Base-by-base conservation (phyloP, 2,113 vertebrate species). In the Cisticola juncidis region DNA sequence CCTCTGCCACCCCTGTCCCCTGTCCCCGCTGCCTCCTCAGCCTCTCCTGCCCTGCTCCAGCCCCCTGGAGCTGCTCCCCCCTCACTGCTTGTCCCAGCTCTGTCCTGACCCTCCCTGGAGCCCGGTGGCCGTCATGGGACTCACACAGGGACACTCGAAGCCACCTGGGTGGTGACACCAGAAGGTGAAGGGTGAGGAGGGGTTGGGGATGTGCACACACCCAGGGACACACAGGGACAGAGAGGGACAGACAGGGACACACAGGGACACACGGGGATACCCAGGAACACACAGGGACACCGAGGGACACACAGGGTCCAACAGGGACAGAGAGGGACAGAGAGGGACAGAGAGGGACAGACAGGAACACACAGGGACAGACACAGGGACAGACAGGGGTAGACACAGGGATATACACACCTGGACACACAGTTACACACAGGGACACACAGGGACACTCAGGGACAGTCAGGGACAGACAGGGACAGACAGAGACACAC, bases 341-440 rank as follows among this genome's bases (percentile, higher is more conserved):
- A 8, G 6, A 19, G 16, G 44, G 44, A 73, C 33, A 23, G 24
- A 20, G 16, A 19, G 45, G 19, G 40, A 54, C 4, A 7, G 21
- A 42, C 36, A 25, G 0, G 45, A 47, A 64, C 6, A 33, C 14
- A 47, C 45, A 23, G 11, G 53, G 53, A 54, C 6, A 35, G 6
- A 18, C 35, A 36, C 62, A 45, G 0, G 2, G 38, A 20, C 3
- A n/a, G n/a, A n/a, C n/a, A n/a, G n/a, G n/a, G n/a, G n/a, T n/a
- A 33, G 23, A 56, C 33, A 56, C 29, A 14, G 0, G 16, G 28
- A 29, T 12, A 70, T 2, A 16, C 14, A 51, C 50, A 18, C 7
- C 36, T 2, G 33, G 33, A 47, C 3, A 73, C 33, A 23, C 33
- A n/a, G n/a, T n/a, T n/a, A 53, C 45, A 45, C 29, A 53, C 44